Conservation (phyloP, 2,888 invertebrate genomes). For the Eilema griseolum region DNA sequence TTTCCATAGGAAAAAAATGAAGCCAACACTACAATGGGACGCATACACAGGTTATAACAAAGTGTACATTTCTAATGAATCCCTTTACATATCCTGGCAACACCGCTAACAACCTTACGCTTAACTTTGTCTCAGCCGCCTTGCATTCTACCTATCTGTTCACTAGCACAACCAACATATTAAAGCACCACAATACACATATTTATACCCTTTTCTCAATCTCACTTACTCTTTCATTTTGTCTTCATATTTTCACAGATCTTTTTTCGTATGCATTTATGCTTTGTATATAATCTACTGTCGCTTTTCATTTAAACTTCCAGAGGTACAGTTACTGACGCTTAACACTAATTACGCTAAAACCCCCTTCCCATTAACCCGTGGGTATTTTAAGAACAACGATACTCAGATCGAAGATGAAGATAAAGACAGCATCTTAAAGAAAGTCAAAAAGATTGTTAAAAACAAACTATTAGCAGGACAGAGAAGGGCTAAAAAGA, state of each 20-base stretch:
- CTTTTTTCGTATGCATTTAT: slow-evolving; percentile 55
- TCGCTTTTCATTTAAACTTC: slow-evolving; percentile 81
- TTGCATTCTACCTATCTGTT: slow-evolving; percentile 26
- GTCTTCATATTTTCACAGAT: slow-evolving; percentile 19
- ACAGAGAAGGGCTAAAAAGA: slow-evolving; percentile 52
- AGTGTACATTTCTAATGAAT: slow-evolving; percentile 32
- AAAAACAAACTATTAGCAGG: slow-evolving; percentile 46
- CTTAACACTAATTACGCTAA: slow-evolving; percentile 72
- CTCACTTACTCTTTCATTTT: slow-evolving; percentile 23
- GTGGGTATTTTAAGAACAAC: slow-evolving; percentile 72
- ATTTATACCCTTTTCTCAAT: slow-evolving; percentile 21
- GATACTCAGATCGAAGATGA: slow-evolving; percentile 48
- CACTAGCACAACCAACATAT: slow-evolving; percentile 26
- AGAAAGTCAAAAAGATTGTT: slow-evolving; percentile 44
- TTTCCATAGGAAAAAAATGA: slow-evolving; percentile 36
- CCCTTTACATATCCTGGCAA: slow-evolving; percentile 37
- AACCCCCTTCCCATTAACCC: slow-evolving; percentile 80
- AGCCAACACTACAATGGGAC: slow-evolving; percentile 48
- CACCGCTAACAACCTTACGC: slow-evolving; percentile 46
- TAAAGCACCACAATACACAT: slow-evolving; percentile 23
- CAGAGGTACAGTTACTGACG: slow-evolving; percentile 74
- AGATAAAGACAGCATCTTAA: slow-evolving; percentile 35
- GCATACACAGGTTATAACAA: slow-evolving; percentile 38
- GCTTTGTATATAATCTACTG: slow-evolving; percentile 72
- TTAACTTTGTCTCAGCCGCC: slow-evolving; percentile 25